Conservation (phyloP, 2,888 invertebrate species). For the Caenorhabditis parvicauda region DNA sequence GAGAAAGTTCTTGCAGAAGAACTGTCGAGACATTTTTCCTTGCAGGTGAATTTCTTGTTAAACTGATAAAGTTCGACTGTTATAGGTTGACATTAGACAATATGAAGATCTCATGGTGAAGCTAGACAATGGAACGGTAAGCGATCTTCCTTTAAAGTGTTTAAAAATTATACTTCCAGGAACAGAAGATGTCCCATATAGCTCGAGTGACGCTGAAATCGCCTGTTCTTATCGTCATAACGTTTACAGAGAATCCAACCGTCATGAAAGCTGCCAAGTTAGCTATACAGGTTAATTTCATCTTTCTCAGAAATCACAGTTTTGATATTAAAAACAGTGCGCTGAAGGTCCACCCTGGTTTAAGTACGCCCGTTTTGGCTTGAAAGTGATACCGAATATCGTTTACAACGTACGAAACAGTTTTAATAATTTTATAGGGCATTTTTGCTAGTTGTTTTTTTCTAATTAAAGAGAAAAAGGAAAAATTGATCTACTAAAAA, state of each 20-base stretch:
- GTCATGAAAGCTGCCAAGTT: conserved; percentile 49
- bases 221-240: conserved; percentile 51
- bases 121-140: conserved; percentile 41
- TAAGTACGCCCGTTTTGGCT: too few relatives aligned
- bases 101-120: conserved; percentile 53
- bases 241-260: conserved; percentile 52
- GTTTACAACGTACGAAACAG: too few relatives aligned
- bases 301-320: too few relatives aligned
- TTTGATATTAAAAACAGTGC: too few relatives aligned
- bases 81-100: conserved; percentile 47
- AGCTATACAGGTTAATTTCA: conserved; percentile 39
- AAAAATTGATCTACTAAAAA: background rate
- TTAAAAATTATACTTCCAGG: conserved; percentile 19
- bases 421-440: conserved; percentile 3
- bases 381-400: background rate
- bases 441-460: background rate
- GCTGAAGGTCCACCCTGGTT: too few relatives aligned
- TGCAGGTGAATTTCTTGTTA: conserved; percentile 15
- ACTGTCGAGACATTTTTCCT: conserved; percentile 31
- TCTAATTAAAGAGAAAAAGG: background rate
- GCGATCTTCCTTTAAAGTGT: background rate
- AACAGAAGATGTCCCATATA: conserved; percentile 42
- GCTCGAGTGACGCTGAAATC: conserved; percentile 47
- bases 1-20: conserved; percentile 29
- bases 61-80: background rate